Conservation (phyloP, 2,888 invertebrate genomes). For the Drosophila phalerata region DNA sequence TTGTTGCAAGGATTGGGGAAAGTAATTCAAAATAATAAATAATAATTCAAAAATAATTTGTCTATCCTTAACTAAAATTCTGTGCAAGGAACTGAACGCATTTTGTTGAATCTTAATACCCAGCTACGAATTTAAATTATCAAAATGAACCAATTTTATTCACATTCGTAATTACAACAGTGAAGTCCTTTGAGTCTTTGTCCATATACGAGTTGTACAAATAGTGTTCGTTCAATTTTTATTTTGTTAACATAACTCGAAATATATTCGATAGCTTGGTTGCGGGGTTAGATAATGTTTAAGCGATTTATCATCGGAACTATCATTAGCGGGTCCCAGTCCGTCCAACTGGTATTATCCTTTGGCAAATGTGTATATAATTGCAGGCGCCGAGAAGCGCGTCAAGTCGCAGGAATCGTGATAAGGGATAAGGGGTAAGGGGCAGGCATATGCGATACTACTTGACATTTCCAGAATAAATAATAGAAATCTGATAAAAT, state of each 20-base stretch:
- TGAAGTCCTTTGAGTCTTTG: neutral
- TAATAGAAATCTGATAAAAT: conserved; percentile 84
- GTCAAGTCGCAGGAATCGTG: conserved; percentile 8
- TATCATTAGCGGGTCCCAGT: conserved; percentile 60
- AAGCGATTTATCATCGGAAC: conserved; percentile 63
- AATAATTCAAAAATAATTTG: neutral
- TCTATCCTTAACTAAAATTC: neutral
- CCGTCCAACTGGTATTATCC: conserved; percentile 55
- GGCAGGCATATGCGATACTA: conserved; percentile 31
- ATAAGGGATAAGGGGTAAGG: neutral
- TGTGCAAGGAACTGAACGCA: neutral
- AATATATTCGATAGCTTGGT: conserved; percentile 10
- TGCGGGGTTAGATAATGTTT: conserved; percentile 45
- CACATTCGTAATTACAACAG: conserved; percentile 8
- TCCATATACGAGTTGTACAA: conserved; percentile 7
- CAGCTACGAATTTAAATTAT: neutral
- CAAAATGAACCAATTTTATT: neutral
- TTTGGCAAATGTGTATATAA: conserved; percentile 81
- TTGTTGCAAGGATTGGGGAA: too few species aligned
- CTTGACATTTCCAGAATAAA: conserved; percentile 79
- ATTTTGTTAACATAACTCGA: conserved; percentile 34
- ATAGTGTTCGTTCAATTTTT: neutral
- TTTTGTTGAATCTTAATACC: neutral
- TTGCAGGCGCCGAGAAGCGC: conserved; percentile 56
- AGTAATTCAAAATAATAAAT: too few species aligned